A percentile compares a stretch with the other conserved stretches of the same genome.
These are phyloP conservation scores for Lottia scabra DNA, from an alignment of 2,888 invertebrate species.

Conservation along the genomic window DNA sequence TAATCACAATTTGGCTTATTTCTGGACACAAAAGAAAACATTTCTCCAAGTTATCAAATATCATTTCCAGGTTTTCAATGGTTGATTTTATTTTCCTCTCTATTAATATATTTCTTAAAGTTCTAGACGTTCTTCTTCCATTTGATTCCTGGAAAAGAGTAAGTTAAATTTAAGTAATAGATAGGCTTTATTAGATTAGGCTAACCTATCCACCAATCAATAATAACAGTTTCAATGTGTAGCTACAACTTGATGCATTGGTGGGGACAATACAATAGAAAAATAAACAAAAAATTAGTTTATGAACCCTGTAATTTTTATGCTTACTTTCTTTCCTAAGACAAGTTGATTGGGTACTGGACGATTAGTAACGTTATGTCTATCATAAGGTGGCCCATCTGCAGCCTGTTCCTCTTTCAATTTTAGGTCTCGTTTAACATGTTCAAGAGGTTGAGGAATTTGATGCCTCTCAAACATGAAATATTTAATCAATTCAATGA, in stretches of 20 bases:
- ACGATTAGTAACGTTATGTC: too few species aligned
- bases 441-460: slow-evolving; percentile 50
- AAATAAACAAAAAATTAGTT: too few species aligned
- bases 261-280: too few species aligned
- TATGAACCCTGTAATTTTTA: too few species aligned
- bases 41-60: slow-evolving; percentile 33
- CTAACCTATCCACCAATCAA: too few species aligned
- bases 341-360: too few species aligned
- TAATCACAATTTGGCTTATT: slow-evolving; percentile 40
- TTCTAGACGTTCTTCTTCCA: neutral
- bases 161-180: too few species aligned
- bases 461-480: slow-evolving; percentile 52
- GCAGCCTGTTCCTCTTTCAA: slow-evolving; percentile 5
- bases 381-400: too few species aligned
- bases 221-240: too few species aligned
- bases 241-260: too few species aligned
- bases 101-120: neutral
- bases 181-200: too few species aligned
- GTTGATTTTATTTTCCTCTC: slow-evolving; percentile 36
- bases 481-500: slow-evolving; percentile 49
- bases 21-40: slow-evolving; percentile 51
- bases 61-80: slow-evolving; percentile 38
- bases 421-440: slow-evolving; percentile 36
- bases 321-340: neutral
- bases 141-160: too few species aligned